Evolutionary conservation across 2,113 vertebrate genomes (phyloP).

Genomic region (Hyla sarda): DNA sequence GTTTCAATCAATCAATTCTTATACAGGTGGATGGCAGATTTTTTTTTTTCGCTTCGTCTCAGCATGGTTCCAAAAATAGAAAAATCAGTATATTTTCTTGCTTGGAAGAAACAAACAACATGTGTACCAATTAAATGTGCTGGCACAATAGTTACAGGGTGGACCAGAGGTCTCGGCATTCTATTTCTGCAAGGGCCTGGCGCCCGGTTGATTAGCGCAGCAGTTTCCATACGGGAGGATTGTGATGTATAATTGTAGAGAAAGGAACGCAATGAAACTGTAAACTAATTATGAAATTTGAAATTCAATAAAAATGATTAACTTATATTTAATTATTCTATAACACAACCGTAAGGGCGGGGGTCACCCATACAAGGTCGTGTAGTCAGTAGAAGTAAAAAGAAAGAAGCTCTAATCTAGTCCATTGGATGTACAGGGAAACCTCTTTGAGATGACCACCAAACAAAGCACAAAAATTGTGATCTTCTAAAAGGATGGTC

Average conservation of each 20-base stretch:
- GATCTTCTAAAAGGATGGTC: no score
- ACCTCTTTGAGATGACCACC: no score
- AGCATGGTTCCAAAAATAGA: slow-evolving; percentile 35
- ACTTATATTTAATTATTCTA: not conserved
- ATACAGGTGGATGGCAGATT: slow-evolving; percentile 14
- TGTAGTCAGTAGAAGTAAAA: not conserved
- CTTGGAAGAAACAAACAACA: slow-evolving; percentile 53
- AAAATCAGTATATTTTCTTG: slow-evolving; percentile 28
- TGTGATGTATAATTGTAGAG: not conserved
- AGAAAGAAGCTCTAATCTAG: no score
- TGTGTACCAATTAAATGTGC: slow-evolving; percentile 46
- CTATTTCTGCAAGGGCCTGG: not conserved
- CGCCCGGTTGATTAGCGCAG: not conserved
- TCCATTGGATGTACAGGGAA: no score
- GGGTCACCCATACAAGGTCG: not conserved
- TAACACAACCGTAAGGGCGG: not conserved
- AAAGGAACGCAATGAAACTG: not conserved
- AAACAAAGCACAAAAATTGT: no score
- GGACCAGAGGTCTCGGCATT: not conserved
- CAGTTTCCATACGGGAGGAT: not conserved
- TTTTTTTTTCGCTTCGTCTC: slow-evolving; percentile 1
- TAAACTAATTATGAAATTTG: no score
- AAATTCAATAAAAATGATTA: no score
- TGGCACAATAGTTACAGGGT: slow-evolving; percentile 12
- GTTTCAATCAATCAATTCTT: slow-evolving; percentile 44